Percentiles rank a stretch among this genome's conserved stretches.
These are phyloP conservation scores for Oreonectes daqikongensis DNA, from an alignment of 2,797 vertebrate genomes.

Conservation along the genomic window DNA sequence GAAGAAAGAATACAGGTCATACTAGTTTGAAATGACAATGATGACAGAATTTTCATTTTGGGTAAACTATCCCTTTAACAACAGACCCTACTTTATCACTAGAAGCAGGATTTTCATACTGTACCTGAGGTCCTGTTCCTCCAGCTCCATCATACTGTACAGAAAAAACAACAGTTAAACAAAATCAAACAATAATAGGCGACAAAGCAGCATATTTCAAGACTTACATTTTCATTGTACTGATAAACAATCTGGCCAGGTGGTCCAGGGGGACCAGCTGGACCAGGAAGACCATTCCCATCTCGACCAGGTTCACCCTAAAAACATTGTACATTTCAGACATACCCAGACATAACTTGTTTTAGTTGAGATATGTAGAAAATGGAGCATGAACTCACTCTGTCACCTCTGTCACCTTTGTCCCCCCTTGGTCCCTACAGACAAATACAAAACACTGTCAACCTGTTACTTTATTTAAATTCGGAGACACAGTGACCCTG, in stretches of 20 bases:
- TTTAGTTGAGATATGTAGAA: background rate
- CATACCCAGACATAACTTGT: background rate
- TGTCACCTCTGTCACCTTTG: slow-evolving; percentile 72
- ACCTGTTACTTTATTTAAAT: background rate
- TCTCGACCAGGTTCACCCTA: slow-evolving; percentile 89
- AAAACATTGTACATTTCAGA: slow-evolving; percentile 30
- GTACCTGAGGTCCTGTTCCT: slow-evolving; percentile 68
- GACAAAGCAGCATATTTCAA: background rate
- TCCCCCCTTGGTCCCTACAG: slow-evolving; percentile 74
- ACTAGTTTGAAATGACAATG: too few species aligned
- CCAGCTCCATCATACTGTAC: slow-evolving; percentile 64
- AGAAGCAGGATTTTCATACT: slow-evolving; percentile 21
- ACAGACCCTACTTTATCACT: too few species aligned
- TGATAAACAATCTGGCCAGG: slow-evolving; percentile 82
- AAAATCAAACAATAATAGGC: background rate
- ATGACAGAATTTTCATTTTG: too few species aligned
- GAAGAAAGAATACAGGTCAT: too few species aligned
- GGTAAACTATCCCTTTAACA: too few species aligned
- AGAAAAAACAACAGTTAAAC: background rate
- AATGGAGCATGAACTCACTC: slow-evolving; percentile 63
- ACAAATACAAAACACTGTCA: slow-evolving; percentile 19
- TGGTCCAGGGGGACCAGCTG: slow-evolving; percentile 86
- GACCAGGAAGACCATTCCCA: slow-evolving; percentile 80
- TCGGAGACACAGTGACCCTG: background rate
- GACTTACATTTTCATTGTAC: slow-evolving; percentile 66